Conservation (phyloP, 2,113 vertebrate species). For the Thalassoma bifasciatum region DNA sequence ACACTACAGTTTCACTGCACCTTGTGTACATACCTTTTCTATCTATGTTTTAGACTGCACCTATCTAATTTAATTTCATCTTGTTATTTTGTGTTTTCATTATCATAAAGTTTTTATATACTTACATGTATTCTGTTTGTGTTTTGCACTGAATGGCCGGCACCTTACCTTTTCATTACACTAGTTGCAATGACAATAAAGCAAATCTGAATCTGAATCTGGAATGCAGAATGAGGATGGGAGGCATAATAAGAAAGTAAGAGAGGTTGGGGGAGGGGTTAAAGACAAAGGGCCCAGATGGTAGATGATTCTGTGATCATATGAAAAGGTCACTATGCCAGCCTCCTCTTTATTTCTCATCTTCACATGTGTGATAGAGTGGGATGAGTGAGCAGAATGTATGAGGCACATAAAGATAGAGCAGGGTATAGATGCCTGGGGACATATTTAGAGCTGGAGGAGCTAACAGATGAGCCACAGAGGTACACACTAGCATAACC, state of each 20-base stretch:
- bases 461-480: conserved; percentile 3
- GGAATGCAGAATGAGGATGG: conserved; percentile 26
- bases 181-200: too few species aligned
- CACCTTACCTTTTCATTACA: too few species aligned
- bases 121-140: too few species aligned
- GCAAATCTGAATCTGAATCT: too few species aligned
- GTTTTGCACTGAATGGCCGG: too few species aligned
- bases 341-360: neutral
- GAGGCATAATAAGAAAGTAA: conserved; percentile 29
- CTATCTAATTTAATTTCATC: too few species aligned
- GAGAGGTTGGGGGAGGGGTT: neutral
- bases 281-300: conserved; percentile 31
- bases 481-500: neutral
- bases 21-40: too few species aligned
- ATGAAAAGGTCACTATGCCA: conserved; percentile 17
- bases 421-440: conserved; percentile 17
- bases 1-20: too few species aligned
- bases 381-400: neutral
- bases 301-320: conserved; percentile 17
- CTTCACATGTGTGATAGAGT: conserved; percentile 16
- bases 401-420: conserved; percentile 8
- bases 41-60: too few species aligned
- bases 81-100: too few species aligned
- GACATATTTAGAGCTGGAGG: conserved; percentile 6
- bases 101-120: too few species aligned